Evolutionary conservation across 2,888 invertebrate species (phyloP), one percentile per base, ranked within the genome.

Genomic region (Ormyrus thymus): DNA sequence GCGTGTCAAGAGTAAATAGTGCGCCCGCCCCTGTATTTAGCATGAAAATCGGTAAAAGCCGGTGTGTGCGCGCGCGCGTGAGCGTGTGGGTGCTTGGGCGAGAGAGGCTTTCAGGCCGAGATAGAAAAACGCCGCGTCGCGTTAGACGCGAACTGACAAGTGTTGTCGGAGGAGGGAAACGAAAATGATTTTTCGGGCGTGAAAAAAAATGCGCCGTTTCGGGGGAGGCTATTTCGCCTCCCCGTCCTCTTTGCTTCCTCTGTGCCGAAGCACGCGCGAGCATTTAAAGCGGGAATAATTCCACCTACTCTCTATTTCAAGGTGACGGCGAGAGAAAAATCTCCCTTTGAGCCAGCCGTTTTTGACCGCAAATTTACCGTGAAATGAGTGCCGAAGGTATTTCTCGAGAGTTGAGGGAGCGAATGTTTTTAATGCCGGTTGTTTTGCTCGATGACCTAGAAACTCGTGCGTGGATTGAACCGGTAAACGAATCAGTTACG

Each of bases 181-280:
- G 53, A 46, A 62, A 72, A 62, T 53, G 62, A 72, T 46, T 71
- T 71, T 59, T 70, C 70, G 46, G 56, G 64, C 73, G 43, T 70
- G 65, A 80, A 78, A 56, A 69, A 61, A 62, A 68, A 53, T 29
- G 29, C 29, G 3, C 29, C 29, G 29, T 29, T 29, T 29, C 29
- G 29, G 29, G 29, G 29, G 29, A 29, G 29, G 29, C 29, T 4
- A 29, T 29, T 29, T 29, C 7, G 11, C 9, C 45, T 45, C 45
- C 45, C 7, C 46, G 61, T 43, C 45, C 51, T 6, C 43, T 13
- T 13, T 8, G 6, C 13, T 13, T 5, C 29, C 50, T 15, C 53
- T 45, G 29, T 29, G 29, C 29, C 29, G 29, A 29, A 7, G 8
- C 61, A 11, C 53, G 48, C 45, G 11, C 51, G 11, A 43, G 43